Evolutionary conservation across 1,140 invertebrate genomes (phyloP), one percentile per base, ranked within the genome.

Genomic region (Hypsibius dujardini): DNA sequence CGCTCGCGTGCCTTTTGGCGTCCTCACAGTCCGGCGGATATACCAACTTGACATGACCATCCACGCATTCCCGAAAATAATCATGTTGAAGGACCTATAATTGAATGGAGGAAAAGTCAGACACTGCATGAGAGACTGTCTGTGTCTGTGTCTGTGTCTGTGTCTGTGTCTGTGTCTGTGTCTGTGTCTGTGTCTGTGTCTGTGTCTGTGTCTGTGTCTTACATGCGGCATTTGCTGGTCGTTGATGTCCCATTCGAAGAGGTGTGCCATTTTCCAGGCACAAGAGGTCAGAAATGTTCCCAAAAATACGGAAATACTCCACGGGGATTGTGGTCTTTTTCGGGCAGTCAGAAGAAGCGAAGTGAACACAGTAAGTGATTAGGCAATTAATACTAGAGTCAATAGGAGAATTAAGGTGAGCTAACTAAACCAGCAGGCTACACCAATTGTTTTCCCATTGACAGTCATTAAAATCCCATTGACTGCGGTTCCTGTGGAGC

Each of bases 41-140:
- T 0, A 94, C 87, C 71, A 86, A 84, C 0, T 91, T 84, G 74
- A 90, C 90, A 81, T 96, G 92, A 0, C 93, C 93, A 76, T 95
- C 90, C 40, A 92, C 89, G 93, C 94, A 97, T 79, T 95, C 92
- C 75, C 87, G 85, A 83, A 92, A 98, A 2, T 82, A 77, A 79
- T 96, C 91, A 76, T 88, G 92, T 74, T 87, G 85, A 46, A 82
- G 84, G 2, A 88, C 84, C 85, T 88, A n/a, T n/a, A n/a, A n/a
- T n/a, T n/a, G n/a, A n/a, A n/a, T n/a, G n/a, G n/a, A 46, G 15
- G 42, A 47, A 1, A 7, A 46, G 28, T 70, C 47, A 70, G 40
- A 40, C 47, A 46, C 47, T 40, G n/a, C n/a, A n/a, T n/a, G n/a
- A n/a, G n/a, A n/a, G n/a, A n/a, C n/a, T n/a, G n/a, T n/a, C n/a